Conservation (phyloP, 1,140 invertebrate species). For the Hyles vespertilio region DNA sequence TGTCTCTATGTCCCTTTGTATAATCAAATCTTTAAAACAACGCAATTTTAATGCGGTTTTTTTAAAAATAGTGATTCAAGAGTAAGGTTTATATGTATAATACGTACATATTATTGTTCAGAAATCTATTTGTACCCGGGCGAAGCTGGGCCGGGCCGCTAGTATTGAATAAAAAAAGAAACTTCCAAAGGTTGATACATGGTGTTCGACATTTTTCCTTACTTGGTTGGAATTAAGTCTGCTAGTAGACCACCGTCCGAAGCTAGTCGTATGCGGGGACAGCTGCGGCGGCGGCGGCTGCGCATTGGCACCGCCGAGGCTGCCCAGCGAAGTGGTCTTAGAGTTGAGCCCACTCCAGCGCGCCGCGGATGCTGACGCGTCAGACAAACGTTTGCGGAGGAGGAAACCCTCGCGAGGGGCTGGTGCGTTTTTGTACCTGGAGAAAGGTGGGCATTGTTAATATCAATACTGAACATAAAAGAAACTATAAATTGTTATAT, state of each 20-base stretch:
- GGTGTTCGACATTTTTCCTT: slow-evolving; percentile 16
- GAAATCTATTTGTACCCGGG: too few relatives aligned
- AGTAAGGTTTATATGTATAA: too few relatives aligned
- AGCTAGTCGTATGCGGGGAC: slow-evolving; percentile 72
- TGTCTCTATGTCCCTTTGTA: too few relatives aligned
- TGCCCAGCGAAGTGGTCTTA: slow-evolving; percentile 87
- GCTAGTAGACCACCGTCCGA: slow-evolving; percentile 91
- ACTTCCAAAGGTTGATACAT: too few relatives aligned
- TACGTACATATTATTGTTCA: too few relatives aligned
- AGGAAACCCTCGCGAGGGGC: slow-evolving; percentile 82
- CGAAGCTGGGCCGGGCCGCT: too few relatives aligned
- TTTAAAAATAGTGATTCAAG: too few relatives aligned
- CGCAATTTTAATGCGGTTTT: too few relatives aligned
- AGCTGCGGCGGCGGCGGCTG: slow-evolving; percentile 70
- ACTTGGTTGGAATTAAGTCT: slow-evolving; percentile 84
- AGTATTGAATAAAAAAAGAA: too few relatives aligned
- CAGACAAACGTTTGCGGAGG: slow-evolving; percentile 80
- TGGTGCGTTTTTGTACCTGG: slow-evolving; percentile 87
- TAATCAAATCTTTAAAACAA: too few relatives aligned
- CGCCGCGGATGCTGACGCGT: slow-evolving; percentile 78
- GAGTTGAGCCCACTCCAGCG: slow-evolving; percentile 84
- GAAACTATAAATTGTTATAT: too few relatives aligned
- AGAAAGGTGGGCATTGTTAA: slow-evolving; percentile 7
- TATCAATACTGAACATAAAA: not conserved
- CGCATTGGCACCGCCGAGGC: slow-evolving; percentile 75